Conservation (phyloP, 2,113 vertebrate genomes). For the Scartelaos histophorus region DNA sequence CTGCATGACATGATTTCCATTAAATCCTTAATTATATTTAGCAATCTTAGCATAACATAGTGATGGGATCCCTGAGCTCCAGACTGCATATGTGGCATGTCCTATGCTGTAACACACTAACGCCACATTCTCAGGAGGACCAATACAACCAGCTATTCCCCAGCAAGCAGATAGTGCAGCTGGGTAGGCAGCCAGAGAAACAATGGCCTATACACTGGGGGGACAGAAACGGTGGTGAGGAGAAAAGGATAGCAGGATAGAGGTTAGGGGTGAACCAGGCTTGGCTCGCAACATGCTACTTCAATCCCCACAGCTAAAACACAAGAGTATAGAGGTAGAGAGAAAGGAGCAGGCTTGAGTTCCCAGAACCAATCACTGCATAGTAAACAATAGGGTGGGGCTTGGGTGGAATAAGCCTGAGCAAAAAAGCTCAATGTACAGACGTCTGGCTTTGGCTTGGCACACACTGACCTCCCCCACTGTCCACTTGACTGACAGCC, state of each 20-base stretch:
- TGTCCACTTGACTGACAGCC: slow-evolving; percentile 59
- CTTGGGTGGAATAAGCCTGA: slow-evolving; percentile 56
- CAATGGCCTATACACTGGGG: slow-evolving; percentile 36
- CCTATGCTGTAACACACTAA: slow-evolving; percentile 32
- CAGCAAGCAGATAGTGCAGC: slow-evolving; percentile 8
- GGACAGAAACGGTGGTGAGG: slow-evolving; percentile 22
- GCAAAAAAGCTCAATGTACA: slow-evolving; percentile 55
- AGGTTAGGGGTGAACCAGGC: slow-evolving; percentile 45
- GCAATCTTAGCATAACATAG: slow-evolving; percentile 68
- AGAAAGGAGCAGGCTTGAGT: slow-evolving; percentile 38
- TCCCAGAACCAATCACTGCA: slow-evolving; percentile 68
- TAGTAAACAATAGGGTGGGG: slow-evolving; percentile 60
- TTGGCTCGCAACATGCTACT: slow-evolving; percentile 41
- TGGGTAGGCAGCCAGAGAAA: slow-evolving; percentile 26
- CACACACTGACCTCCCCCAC: slow-evolving; percentile 35
- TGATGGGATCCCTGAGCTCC: slow-evolving; percentile 51
- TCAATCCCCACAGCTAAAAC: slow-evolving; percentile 50
- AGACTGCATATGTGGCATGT: slow-evolving; percentile 52
- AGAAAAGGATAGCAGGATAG: slow-evolving; percentile 23
- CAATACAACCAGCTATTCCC: slow-evolving; percentile 38
- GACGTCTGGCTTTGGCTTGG: slow-evolving; percentile 31
- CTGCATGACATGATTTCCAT: slow-evolving; percentile 70
- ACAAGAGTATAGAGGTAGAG: slow-evolving; percentile 40
- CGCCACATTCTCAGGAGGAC: slow-evolving; percentile 24
- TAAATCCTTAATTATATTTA: slow-evolving; percentile 77